A percentile compares a stretch with the other conserved stretches of the same genome.
Evolutionary conservation across 2,888 invertebrate species (phyloP).

Genomic region (Agelastica alni): DNA sequence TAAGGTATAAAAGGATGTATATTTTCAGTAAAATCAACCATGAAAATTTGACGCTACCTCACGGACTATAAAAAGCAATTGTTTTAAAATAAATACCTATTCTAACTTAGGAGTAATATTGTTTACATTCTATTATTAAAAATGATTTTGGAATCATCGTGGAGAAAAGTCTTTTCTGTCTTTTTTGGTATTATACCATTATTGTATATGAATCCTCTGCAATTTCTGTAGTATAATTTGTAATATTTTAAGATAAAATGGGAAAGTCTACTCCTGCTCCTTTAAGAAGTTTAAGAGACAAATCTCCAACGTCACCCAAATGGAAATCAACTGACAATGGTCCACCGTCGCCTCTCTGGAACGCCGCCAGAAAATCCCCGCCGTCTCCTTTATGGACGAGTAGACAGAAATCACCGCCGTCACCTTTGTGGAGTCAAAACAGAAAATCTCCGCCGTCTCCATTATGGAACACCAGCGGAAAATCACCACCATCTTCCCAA

Average conservation of each 20-base stretch:
- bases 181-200: too few species aligned
- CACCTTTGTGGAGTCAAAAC: constrained; percentile 16
- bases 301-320: constrained; percentile 14
- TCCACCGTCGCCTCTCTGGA: constrained; percentile 19
- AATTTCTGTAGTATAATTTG: background rate
- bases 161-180: too few species aligned
- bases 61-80: too few species aligned
- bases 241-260: background rate
- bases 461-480: constrained; percentile 27
- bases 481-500: constrained; percentile 28
- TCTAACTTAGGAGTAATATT: too few species aligned
- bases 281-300: constrained; percentile 7
- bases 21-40: too few species aligned
- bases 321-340: constrained; percentile 19
- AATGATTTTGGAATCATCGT: too few species aligned
- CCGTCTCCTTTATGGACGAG: constrained; percentile 13
- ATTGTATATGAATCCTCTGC: too few species aligned
- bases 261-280: constrained; percentile 5
- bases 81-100: too few species aligned
- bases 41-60: too few species aligned
- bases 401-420: constrained; percentile 15
- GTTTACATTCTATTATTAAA: too few species aligned
- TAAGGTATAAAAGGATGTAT: too few species aligned
- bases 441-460: constrained; percentile 19
- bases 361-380: constrained; percentile 7